Conservation (phyloP, 2,113 vertebrate genomes). For the Stegostoma tigrinum region DNA sequence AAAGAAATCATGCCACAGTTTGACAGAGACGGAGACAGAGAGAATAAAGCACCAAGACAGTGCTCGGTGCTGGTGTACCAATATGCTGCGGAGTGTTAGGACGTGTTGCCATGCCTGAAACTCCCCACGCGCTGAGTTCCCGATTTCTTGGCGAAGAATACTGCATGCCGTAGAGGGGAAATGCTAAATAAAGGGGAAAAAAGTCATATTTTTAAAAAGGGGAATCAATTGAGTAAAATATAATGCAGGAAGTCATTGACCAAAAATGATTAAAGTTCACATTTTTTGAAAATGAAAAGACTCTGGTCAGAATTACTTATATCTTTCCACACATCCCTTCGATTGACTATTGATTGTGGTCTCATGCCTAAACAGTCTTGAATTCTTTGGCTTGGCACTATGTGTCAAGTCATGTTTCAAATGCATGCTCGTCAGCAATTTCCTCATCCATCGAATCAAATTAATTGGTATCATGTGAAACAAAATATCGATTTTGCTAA, state of each 20-base stretch:
- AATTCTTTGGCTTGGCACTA: background rate
- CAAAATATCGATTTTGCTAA: background rate
- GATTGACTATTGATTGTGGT: background rate
- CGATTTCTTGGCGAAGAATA: slow-evolving; percentile 20
- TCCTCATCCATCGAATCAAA: background rate
- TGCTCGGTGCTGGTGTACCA: slow-evolving; percentile 15
- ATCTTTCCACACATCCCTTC: background rate
- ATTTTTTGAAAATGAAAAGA: background rate
- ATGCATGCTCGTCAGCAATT: background rate
- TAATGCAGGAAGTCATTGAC: background rate
- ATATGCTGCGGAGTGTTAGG: slow-evolving; percentile 35
- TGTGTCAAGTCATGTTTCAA: background rate
- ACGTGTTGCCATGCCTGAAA: slow-evolving; percentile 17
- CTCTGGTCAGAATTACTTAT: background rate
- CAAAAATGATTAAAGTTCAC: background rate
- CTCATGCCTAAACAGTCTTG: background rate
- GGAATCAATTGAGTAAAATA: background rate
- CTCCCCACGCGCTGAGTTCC: slow-evolving; percentile 27
- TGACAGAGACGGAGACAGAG: slow-evolving; percentile 35
- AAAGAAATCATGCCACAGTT: background rate
- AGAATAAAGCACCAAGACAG: background rate
- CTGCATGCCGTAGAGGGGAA: slow-evolving; percentile 30
- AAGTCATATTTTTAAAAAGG: background rate
- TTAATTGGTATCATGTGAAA: background rate
- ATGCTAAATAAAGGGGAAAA: slow-evolving; percentile 24